phyloP scores from a whole-genome alignment of 2,113 vertebrate genomes.

The Garra rufa region DNA sequence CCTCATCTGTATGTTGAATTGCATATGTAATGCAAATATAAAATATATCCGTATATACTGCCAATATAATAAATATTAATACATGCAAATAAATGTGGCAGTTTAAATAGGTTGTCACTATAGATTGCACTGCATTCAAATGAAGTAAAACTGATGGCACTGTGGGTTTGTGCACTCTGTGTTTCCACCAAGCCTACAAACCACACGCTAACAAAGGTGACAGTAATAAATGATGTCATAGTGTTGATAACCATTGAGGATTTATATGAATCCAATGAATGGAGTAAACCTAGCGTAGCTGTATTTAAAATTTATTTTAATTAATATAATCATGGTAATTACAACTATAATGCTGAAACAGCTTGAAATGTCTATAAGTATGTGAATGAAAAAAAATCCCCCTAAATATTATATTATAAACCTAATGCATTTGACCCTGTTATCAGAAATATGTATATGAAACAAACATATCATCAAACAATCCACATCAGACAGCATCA shows the following conservation, averaged over 20 bases:
- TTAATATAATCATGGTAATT: not conserved
- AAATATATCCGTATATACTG: not conserved
- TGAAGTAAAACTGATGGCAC: not conserved
- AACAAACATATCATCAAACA: too few relatives aligned
- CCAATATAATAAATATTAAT: not conserved
- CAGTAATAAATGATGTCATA: too few relatives aligned
- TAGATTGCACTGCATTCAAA: not conserved
- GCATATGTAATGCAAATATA: not conserved
- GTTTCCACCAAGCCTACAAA: not conserved
- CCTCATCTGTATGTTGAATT: too few relatives aligned
- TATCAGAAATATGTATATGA: not conserved
- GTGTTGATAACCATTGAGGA: not conserved
- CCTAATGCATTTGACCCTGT: not conserved
- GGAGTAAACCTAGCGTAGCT: not conserved
- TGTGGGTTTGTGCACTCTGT: not conserved
- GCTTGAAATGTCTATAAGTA: too few relatives aligned
- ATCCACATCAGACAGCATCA: not conserved
- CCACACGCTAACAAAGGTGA: too few relatives aligned
- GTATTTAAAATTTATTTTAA: not conserved
- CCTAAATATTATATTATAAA: too few relatives aligned
- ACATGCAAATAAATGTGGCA: too few relatives aligned
- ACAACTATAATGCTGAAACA: too few relatives aligned
- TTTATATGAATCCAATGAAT: not conserved
- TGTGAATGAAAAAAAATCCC: too few relatives aligned
- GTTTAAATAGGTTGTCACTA: not conserved